A percentile compares a stretch with the other conserved stretches of the same genome.
phyloP scores from a whole-genome alignment of 1,140 invertebrate species.

The Drosophila guanche region DNA sequence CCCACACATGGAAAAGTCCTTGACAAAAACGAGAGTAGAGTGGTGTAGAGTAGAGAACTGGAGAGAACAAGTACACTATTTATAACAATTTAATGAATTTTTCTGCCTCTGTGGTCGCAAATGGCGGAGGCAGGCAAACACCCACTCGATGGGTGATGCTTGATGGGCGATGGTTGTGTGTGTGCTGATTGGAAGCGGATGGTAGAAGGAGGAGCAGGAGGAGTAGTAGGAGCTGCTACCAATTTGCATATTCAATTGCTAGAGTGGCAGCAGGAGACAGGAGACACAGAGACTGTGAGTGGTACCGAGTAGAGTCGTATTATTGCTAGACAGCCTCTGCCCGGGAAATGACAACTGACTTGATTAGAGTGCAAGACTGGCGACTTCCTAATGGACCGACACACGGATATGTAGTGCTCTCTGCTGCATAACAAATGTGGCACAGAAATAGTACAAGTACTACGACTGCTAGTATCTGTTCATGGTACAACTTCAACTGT shows the following conservation, averaged over 20 bases:
- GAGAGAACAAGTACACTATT: slow-evolving; percentile 25
- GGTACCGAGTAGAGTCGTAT: not conserved
- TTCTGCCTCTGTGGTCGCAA: slow-evolving; percentile 12
- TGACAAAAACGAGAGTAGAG: too few species aligned
- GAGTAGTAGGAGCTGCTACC: slow-evolving; percentile 2
- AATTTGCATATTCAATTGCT: slow-evolving; percentile 62
- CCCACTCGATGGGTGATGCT: too few species aligned
- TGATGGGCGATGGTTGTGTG: too few species aligned
- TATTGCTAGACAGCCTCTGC: slow-evolving; percentile 23
- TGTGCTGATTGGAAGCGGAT: too few species aligned
- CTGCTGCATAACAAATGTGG: too few species aligned
- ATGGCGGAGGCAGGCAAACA: too few species aligned
- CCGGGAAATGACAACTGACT: slow-evolving; percentile 33
- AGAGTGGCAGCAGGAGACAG: slow-evolving; percentile 32
- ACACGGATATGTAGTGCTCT: too few species aligned
- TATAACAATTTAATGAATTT: slow-evolving; percentile 62
- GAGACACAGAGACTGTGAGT: slow-evolving; percentile 12
- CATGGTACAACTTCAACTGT: too few species aligned
- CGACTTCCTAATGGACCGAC: slow-evolving; percentile 15
- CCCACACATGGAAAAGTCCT: too few species aligned
- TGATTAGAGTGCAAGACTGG: slow-evolving; percentile 47
- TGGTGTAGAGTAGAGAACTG: slow-evolving; percentile 1
- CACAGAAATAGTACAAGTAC: too few species aligned
- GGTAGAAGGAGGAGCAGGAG: too few species aligned
- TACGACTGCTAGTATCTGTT: too few species aligned